Conservation (phyloP, 2,797 vertebrate species). For the Danio albolineatus region DNA sequence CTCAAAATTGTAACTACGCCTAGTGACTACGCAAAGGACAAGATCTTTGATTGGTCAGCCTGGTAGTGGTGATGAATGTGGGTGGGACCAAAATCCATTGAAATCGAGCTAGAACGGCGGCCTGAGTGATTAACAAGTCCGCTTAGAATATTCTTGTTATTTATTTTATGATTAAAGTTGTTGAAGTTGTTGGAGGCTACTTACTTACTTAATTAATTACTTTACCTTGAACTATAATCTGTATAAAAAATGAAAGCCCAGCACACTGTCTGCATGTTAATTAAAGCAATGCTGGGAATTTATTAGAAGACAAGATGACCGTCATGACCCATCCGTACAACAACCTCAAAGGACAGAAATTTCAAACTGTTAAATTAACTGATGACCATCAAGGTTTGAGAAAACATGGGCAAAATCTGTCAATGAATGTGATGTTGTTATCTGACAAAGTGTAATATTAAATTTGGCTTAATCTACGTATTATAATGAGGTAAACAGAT, state of each 20-base stretch:
- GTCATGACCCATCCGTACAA: not conserved
- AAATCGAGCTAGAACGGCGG: no score
- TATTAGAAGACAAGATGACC: not conserved
- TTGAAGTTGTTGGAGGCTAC: no score
- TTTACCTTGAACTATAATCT: not conserved
- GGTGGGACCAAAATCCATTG: no score
- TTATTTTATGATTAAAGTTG: no score
- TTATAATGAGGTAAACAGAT: constrained; percentile 20
- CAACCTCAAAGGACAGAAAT: constrained; percentile 22
- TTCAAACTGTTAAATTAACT: constrained; percentile 37
- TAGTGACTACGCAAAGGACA: no score
- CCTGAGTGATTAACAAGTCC: no score
- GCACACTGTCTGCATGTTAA: not conserved
- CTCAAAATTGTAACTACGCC: no score
- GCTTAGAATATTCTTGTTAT: no score
- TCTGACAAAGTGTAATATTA: constrained; percentile 22
- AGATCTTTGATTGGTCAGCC: no score
- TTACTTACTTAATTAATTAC: no score
- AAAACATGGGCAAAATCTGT: constrained; percentile 1
- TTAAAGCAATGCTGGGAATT: not conserved
- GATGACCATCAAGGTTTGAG: constrained; percentile 43
- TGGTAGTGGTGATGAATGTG: no score
- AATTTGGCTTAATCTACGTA: constrained; percentile 28
- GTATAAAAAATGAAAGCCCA: not conserved
- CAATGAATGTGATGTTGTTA: constrained; percentile 39